phyloP scores from a whole-genome alignment of 2,113 vertebrate genomes.

The Odontesthes bonariensis region DNA sequence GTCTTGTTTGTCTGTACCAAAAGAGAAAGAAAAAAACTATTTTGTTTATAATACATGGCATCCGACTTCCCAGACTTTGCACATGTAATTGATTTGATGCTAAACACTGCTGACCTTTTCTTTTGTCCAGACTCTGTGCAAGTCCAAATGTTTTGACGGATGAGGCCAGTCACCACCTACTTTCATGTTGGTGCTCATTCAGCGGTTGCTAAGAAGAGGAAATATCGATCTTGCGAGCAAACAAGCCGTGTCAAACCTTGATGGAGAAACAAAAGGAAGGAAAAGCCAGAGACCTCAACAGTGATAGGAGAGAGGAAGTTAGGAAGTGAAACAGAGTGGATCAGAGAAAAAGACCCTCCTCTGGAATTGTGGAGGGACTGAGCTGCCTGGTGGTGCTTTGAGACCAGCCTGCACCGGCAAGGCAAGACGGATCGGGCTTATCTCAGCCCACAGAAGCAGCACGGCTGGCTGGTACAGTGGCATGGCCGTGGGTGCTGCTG shows the following conservation, averaged over 20 bases:
- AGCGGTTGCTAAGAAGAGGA: slow-evolving; percentile 12
- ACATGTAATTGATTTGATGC: background rate
- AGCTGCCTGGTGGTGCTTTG: slow-evolving; percentile 70
- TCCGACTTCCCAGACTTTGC: background rate
- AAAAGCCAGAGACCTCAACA: slow-evolving; percentile 12
- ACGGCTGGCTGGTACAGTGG: slow-evolving; percentile 67
- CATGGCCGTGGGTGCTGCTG: slow-evolving; percentile 67
- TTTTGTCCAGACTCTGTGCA: background rate
- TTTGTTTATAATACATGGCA: background rate
- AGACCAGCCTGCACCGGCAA: slow-evolving; percentile 61
- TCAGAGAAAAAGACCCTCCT: slow-evolving; percentile 39
- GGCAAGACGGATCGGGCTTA: slow-evolving; percentile 68
- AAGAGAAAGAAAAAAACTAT: background rate
- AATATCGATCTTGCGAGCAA: slow-evolving; percentile 14
- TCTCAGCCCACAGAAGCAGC: slow-evolving; percentile 75
- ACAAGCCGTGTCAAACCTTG: slow-evolving; percentile 5
- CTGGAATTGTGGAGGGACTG: slow-evolving; percentile 63
- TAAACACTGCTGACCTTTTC: background rate
- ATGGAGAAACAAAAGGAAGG: background rate
- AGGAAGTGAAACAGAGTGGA: background rate
- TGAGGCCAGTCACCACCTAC: background rate
- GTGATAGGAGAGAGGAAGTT: slow-evolving; percentile 13
- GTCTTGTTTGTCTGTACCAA: too few relatives aligned
- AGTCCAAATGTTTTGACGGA: background rate
- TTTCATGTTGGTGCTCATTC: slow-evolving; percentile 13